Conservation (phyloP, 2,888 invertebrate genomes). For the Caenorhabditis auriculariae region DNA sequence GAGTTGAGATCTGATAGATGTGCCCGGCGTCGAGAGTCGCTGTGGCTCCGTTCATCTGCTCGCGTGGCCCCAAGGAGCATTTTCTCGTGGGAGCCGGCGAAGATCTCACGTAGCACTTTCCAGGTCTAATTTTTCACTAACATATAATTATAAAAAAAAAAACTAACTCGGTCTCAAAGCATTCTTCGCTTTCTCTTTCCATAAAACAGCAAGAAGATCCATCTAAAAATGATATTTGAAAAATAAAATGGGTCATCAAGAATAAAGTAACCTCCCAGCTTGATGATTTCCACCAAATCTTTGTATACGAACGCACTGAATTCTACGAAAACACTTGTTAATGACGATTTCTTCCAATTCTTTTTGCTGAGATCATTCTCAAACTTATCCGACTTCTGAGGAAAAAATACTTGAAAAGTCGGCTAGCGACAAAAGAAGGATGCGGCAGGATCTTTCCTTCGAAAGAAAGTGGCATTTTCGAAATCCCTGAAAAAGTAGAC, state of each 20-base stretch:
- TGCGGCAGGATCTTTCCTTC: not conserved
- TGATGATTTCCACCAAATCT: conserved; percentile 9
- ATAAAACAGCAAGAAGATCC: not conserved
- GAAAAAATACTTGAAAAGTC: no score
- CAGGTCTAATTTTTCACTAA: conserved; percentile 2
- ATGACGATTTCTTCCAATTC: conserved; percentile 1
- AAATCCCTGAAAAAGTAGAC: not conserved
- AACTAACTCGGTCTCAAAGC: not conserved
- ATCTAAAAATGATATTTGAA: no score
- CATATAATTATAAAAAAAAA: not conserved
- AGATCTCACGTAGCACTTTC: conserved; percentile 22
- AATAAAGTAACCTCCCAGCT: not conserved
- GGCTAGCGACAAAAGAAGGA: no score
- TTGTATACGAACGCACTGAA: conserved; percentile 16
- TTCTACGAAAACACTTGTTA: conserved; percentile 11
- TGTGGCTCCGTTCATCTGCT: conserved; percentile 32
- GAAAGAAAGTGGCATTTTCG: not conserved
- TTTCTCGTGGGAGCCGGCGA: conserved; percentile 8
- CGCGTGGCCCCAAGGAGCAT: conserved; percentile 14
- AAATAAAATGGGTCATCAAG: no score
- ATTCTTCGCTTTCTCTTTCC: not conserved
- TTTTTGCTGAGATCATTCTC: no score
- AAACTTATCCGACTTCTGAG: no score
- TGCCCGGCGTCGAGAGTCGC: conserved; percentile 28
- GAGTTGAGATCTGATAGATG: conserved; percentile 30